Evolutionary conservation across 2,888 invertebrate species (phyloP), one percentile per base, ranked within the genome.

Genomic region (Lepidochitona cinerea): DNA sequence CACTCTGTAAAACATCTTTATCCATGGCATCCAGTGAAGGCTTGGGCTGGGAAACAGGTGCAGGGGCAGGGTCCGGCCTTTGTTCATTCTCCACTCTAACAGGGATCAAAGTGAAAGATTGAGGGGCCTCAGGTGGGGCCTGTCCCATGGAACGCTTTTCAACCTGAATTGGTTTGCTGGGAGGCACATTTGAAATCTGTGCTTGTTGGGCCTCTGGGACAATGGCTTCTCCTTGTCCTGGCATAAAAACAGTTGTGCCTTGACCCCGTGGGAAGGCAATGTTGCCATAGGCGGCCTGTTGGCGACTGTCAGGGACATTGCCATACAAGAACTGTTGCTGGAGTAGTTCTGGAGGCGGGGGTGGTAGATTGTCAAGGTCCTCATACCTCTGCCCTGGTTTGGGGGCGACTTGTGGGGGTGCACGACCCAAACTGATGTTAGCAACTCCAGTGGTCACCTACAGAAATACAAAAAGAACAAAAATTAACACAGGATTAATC

Each of bases 1-100:
- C 89, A 54, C 85, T 87, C 79, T 89, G 83, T 73, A 90, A 83
- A 64, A 89, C 84, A 69, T 84, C 78, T 52, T 84, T 85, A 73
- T 90, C 88, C 73, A 88, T 88, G 74, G 85, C 84, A 35, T 89
- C 88, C 72, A 88, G 82, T 41, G 84, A 85, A 6, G 89, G 88
- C 78, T 89, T 89, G 73, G 84, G 86, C 23, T 84, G 84, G n/a
- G 76, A 74, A 3, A 82, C 78, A 0, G 87, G 83, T 5, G 81
- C 81, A 0, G 89, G 88, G 12, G 81, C 81, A 6, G 90, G 89
- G 5, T 85, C 79, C 1, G 86, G 84, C 7, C 82, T 82, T 6
- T 78, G 75, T 33, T 85, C 83, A 59, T 85, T 78, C 74, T 86
- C 83, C 6, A 81, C 79, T 68, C 80, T 82, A 6, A 88, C 83